Conservation (phyloP, 2,888 invertebrate genomes). For the Diaprepes abbreviatus region DNA sequence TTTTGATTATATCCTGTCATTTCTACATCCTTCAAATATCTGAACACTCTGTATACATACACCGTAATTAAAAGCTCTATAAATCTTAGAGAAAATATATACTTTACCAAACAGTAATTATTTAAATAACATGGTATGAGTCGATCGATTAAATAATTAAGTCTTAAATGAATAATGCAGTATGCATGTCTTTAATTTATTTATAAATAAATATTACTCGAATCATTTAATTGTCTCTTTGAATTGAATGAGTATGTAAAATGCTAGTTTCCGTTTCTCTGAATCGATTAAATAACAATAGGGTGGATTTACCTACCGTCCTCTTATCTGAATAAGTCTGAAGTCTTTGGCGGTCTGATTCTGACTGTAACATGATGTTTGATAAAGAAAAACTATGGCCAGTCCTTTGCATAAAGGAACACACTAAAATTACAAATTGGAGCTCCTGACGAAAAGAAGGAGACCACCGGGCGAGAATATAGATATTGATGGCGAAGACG, state of each 20-base stretch:
- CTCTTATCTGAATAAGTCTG: constrained; percentile 17
- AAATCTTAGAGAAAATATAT: constrained; percentile 3
- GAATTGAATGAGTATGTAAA: constrained; percentile 28
- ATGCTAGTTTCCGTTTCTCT: constrained; percentile 34
- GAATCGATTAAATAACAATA: constrained; percentile 40
- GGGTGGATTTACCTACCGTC: constrained; percentile 3
- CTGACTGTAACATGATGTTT: not conserved
- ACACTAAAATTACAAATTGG: too few relatives aligned
- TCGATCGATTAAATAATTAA: constrained; percentile 32
- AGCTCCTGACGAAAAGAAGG: too few relatives aligned
- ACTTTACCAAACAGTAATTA: constrained; percentile 9
- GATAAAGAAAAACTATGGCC: not conserved
- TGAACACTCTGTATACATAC: too few relatives aligned
- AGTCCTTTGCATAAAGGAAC: too few relatives aligned
- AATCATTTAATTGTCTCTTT: constrained; percentile 33
- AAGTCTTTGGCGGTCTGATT: not conserved
- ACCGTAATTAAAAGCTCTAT: not conserved
- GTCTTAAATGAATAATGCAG: constrained; percentile 34
- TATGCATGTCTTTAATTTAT: constrained; percentile 26
- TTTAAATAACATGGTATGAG: constrained; percentile 15
- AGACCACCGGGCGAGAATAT: too few relatives aligned
- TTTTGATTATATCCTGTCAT: too few relatives aligned
- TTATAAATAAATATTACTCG: constrained; percentile 29
- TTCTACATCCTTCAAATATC: too few relatives aligned
- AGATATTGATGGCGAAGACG: too few relatives aligned